These are phyloP conservation scores for Patagioenas fasciata DNA, from an alignment of 2,113 vertebrate species.

Conservation along the genomic window DNA sequence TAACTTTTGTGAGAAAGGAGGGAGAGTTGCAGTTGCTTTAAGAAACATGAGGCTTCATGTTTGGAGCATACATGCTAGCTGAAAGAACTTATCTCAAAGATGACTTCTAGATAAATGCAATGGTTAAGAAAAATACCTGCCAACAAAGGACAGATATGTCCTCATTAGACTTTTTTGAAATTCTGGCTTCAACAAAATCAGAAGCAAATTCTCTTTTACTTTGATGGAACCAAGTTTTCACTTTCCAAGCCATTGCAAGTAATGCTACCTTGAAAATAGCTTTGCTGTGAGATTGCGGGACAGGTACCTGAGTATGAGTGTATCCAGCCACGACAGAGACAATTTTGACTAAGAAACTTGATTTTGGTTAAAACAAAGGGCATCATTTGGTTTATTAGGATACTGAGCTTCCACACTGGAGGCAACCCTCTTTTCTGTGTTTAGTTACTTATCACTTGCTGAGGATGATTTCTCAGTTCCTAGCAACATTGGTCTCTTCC, in stretches of 20 bases:
- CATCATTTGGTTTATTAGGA: not conserved
- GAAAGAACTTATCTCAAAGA: not conserved
- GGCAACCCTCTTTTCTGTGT: not conserved
- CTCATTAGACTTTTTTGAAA: not conserved
- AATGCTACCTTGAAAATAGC: not conserved
- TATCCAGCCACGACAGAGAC: not conserved
- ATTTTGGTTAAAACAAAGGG: not conserved
- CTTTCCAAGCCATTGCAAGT: not conserved
- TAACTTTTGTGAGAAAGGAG: not conserved
- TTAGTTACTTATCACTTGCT: not conserved
- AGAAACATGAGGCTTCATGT: not conserved
- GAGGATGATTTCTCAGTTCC: slow-evolving; percentile 19
- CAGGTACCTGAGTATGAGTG: not conserved
- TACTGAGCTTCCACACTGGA: not conserved
- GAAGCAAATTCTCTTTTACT: not conserved
- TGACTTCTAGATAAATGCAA: not conserved
- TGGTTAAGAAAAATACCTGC: not conserved
- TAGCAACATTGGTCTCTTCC: slow-evolving; percentile 16
- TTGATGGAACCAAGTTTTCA: not conserved
- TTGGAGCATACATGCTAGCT: not conserved
- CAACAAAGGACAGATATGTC: fast-evolving
- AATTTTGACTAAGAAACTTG: not conserved
- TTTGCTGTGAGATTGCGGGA: not conserved
- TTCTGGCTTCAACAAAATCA: not conserved
- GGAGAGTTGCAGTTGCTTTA: not conserved